phyloP scores from a whole-genome alignment of 1,140 invertebrate species.

The Leptoteleia sp. region DNA sequence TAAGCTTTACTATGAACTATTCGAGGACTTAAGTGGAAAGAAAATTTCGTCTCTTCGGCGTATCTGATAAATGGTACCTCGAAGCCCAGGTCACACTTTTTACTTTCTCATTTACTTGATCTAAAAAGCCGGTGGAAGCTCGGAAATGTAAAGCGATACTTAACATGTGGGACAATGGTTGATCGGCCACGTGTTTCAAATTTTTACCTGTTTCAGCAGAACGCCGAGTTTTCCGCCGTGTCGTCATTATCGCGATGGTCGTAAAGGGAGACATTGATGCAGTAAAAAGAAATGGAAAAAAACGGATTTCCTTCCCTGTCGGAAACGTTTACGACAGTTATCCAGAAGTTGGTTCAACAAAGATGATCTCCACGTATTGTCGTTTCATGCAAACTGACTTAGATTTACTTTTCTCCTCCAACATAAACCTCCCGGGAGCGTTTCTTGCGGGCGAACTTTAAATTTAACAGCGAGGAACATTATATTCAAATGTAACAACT shows the following conservation, averaged over 20 bases:
- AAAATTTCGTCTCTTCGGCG: too few species aligned
- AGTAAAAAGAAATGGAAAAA: constrained; percentile 67
- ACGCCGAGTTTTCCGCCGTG: constrained; percentile 14
- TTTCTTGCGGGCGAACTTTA: constrained; percentile 33
- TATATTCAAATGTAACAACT: constrained; percentile 45
- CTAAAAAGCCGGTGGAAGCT: constrained; percentile 14
- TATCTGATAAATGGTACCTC: too few species aligned
- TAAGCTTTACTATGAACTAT: too few species aligned
- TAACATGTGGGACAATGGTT: constrained; percentile 25
- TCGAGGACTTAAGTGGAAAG: too few species aligned
- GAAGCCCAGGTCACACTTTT: constrained; percentile 1
- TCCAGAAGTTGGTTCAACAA: constrained; percentile 75
- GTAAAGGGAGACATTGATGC: constrained; percentile 68
- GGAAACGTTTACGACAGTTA: constrained; percentile 63
- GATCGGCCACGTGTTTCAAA: constrained; percentile 56
- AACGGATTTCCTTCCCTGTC: constrained; percentile 68
- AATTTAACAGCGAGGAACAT: constrained; percentile 22
- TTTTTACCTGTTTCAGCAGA: constrained; percentile 42
- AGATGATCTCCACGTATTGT: constrained; percentile 51
- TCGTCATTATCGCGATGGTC: constrained; percentile 49
- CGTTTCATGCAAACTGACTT: constrained; percentile 52
- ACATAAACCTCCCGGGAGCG: constrained; percentile 26
- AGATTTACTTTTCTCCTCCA: constrained; percentile 35
- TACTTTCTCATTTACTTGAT: constrained; percentile 12
- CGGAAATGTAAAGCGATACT: constrained; percentile 18